Base-by-base conservation (phyloP, 92 coral and sea anemone species). In the Hydrozoanthus gracilis region DNA sequence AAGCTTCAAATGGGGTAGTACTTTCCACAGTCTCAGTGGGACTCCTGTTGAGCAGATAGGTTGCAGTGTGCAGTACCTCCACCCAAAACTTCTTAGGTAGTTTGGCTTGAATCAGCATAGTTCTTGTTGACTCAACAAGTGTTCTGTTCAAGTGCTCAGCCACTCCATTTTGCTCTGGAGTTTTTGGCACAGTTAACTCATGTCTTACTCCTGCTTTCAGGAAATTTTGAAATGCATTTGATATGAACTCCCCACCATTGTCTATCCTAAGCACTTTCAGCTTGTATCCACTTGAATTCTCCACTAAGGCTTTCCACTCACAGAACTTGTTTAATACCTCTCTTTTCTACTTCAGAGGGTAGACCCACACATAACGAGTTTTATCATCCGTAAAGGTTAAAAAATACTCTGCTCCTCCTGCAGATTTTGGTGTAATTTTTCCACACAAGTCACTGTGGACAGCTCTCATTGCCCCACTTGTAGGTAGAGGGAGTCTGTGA, bases 361-460 rank as follows among this genome's bases (percentile, higher is more conserved):
- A 90, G 70, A 93, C 90, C 92, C 92, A 88, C 3, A 82, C 88
- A 74, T 88, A 88, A 8, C 92, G 90, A 49, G 92, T 84, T 71
- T 90, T 90, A 76, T 90, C 95, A 90, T 92, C 93, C 6, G 89
- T 92, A 2, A 89, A 70, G 0, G 95, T 92, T 86, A 87, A 46
- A 68, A 89, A 89, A 77, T 92, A 92, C 15, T 87, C 89, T 13
- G 90, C 89, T 77, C 89, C 94, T 4, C 94, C 94, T 13, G 71
- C 83, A 9, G 90, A 87, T 79, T 84, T 90, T 35, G 93, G 70
- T 52, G 75, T 90, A 16, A 92, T 87, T 74, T 84, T 87, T 47
- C 95, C 95, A 79, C 93, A 90, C 76, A 92, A 10, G 86, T 92
- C 95, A 89, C 91, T 88, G 82, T 91, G 90, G 4, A 88, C 90